A percentile compares a stretch with the other conserved stretches of the same genome.
Conservation (phyloP, 2,888 invertebrate species). For the Allolobophora icterica region DNA sequence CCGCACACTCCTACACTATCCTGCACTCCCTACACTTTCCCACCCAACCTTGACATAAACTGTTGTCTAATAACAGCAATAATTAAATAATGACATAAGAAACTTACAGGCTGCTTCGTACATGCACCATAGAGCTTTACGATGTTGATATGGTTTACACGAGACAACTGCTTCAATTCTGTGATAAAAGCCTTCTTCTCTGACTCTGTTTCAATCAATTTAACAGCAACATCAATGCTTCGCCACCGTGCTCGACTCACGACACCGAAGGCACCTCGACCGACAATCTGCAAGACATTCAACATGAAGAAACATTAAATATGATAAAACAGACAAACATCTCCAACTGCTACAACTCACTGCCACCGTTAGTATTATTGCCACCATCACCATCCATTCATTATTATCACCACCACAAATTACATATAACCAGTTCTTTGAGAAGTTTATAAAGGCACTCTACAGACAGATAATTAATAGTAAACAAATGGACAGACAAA, state of each 20-base stretch:
- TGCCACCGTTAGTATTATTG: not conserved
- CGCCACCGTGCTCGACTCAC: conserved; percentile 89
- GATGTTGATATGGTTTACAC: conserved; percentile 91
- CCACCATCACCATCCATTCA: not conserved
- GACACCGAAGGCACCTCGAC: conserved; percentile 86
- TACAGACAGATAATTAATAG: too few species aligned
- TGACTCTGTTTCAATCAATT: conserved; percentile 87
- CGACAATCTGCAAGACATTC: conserved; percentile 60
- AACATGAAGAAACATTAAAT: not conserved
- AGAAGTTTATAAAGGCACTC: too few species aligned
- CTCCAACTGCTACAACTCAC: not conserved
- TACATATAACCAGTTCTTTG: too few species aligned
- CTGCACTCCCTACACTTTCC: too few species aligned
- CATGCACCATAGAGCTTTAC: conserved; percentile 90
- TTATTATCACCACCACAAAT: not conserved
- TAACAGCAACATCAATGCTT: conserved; percentile 86
- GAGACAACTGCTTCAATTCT: conserved; percentile 84
- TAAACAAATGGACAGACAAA: too few species aligned
- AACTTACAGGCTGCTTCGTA: conserved; percentile 70
- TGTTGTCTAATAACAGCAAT: not conserved
- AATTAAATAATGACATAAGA: conserved; percentile 18
- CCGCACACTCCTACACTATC: too few species aligned
- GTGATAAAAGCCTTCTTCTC: conserved; percentile 85
- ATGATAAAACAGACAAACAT: conserved; percentile 6
- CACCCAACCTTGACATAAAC: too few species aligned